Evolutionary conservation across 2,113 vertebrate genomes (phyloP), one percentile per base, ranked within the genome.

Genomic region (Eleginops maclovinus): DNA sequence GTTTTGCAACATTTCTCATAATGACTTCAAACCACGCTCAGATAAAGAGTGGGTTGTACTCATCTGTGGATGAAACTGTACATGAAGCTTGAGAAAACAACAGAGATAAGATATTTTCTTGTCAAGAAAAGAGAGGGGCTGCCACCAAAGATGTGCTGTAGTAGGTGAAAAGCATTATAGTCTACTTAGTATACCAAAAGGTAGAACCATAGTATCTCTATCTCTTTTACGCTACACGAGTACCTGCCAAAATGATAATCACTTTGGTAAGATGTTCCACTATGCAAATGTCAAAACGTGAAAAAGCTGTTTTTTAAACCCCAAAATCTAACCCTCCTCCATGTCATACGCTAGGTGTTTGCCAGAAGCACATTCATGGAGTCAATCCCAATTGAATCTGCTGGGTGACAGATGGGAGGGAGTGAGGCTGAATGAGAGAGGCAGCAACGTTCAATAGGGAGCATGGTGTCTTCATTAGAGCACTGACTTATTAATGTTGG

Each of bases 401-500:
- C 17, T 21, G 47, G 31, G 63, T 62, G 80, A 87, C 91, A 86
- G 89, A 86, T 90, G 82, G 81, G 40, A 72, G 22, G 66, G 51
- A 73, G 85, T 50, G 74, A 70, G 72, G 49, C 72, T 74, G 67
- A 76, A 58, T 43, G 75, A 74, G 65, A 53, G 40, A 70, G 77
- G 65, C 67, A 74, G 82, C 56, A 9, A 26, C 11, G 14, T 63
- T 77, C 56, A 85, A 87, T 61, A 75, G 36, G 5, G 58, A 79
- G 75, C 69, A 43, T 3, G 72, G 21, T 17, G 56, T 71, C 69
- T 77, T 80, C 68, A 86, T 82, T 75, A 75, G 16, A 24, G 8
- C 15, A 24, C 63, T 88, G 65, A 85, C 89, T 90, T 82, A 86
- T 83, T 90, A 9, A 89, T 79, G 63, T 49, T 41, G 51, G 82